Evolutionary conservation across 2,797 vertebrate genomes (phyloP).

Genomic region (Mormyrus proboscirostris): DNA sequence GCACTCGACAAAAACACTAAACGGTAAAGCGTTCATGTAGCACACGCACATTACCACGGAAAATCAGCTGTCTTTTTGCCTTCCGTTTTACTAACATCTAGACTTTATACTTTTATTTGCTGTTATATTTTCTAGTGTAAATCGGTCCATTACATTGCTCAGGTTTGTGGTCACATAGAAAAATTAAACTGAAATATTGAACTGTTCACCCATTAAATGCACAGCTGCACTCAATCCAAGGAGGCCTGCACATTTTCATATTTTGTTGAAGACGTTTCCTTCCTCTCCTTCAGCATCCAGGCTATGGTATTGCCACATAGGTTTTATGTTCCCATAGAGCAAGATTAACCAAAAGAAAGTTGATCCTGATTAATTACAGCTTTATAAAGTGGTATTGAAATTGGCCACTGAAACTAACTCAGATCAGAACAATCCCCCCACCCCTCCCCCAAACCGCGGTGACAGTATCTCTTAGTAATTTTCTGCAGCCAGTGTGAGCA

Average conservation of each 20-base stretch:
- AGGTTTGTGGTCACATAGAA: background rate
- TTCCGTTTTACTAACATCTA: background rate
- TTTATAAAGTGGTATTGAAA: constrained; percentile 16
- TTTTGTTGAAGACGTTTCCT: background rate
- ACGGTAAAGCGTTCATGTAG: background rate
- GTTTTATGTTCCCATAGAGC: background rate
- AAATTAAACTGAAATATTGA: background rate
- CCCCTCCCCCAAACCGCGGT: background rate
- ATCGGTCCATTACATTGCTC: background rate
- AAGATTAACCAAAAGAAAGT: constrained; percentile 4
- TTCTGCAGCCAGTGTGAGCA: background rate
- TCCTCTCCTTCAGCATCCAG: constrained; percentile 9
- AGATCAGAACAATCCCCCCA: background rate
- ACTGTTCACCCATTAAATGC: background rate
- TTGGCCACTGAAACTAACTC: background rate
- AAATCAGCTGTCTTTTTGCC: too few relatives aligned
- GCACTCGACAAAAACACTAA: background rate
- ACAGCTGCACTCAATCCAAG: background rate
- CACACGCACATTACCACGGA: background rate
- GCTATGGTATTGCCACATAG: background rate
- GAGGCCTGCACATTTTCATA: background rate
- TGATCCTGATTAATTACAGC: constrained; percentile 11
- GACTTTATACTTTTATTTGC: background rate
- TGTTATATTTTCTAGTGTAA: background rate
- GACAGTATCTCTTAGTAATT: background rate